Conservation (phyloP, 2,888 invertebrate genomes). For the Cephus pygmeus region DNA sequence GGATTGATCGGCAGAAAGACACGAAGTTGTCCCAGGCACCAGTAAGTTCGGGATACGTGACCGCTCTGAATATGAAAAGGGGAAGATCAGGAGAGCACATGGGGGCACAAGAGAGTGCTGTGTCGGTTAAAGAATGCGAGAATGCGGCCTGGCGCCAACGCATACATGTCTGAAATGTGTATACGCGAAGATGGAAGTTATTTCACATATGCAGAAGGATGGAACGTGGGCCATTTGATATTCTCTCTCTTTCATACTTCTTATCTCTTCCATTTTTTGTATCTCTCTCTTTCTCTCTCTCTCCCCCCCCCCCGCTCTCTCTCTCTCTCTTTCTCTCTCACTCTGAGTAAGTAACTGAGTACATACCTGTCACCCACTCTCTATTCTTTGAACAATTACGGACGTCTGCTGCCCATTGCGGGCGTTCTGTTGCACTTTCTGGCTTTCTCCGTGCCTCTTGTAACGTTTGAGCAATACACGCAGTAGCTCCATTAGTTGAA, state of each 20-base stretch:
- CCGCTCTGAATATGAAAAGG: constrained; percentile 16
- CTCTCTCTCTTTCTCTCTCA: too few species aligned
- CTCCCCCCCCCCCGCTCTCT: too few species aligned
- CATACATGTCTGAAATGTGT: constrained; percentile 27
- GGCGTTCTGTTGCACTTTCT: too few species aligned
- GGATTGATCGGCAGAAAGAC: neutral
- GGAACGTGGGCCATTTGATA: neutral
- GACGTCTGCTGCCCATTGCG: too few species aligned
- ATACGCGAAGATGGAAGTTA: constrained; percentile 22
- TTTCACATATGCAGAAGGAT: neutral
- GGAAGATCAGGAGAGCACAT: constrained; percentile 8
- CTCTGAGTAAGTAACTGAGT: too few species aligned
- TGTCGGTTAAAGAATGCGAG: constrained; percentile 59
- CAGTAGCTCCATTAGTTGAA: too few species aligned
- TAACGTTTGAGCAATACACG: too few species aligned
- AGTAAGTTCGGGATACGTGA: constrained; percentile 13
- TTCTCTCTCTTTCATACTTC: neutral
- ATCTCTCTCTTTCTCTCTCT: too few species aligned
- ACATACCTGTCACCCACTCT: too few species aligned
- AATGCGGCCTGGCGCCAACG: constrained; percentile 64
- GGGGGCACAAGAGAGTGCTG: constrained; percentile 19
- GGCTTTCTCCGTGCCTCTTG: too few species aligned
- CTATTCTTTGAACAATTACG: too few species aligned
- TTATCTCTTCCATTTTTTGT: too few species aligned
- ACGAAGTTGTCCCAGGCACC: neutral